These are phyloP conservation scores for Chydorus sphaericus DNA, from an alignment of 2,888 invertebrate genomes.

Conservation along the genomic window DNA sequence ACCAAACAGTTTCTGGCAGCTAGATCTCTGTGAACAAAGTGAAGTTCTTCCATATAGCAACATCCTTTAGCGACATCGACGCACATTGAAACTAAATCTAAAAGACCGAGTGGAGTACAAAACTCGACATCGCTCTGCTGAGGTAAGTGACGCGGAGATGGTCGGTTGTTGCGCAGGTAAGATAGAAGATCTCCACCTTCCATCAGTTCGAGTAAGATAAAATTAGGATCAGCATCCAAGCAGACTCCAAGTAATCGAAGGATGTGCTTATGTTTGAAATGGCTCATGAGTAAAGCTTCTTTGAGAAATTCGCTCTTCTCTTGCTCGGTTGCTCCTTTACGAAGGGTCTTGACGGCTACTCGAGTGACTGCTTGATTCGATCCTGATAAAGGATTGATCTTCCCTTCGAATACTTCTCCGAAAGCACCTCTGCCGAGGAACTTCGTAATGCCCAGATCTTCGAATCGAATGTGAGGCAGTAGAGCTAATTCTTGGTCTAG, in stretches of 20 bases:
- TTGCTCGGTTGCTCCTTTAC: constrained; percentile 77
- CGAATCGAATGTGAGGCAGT: constrained; percentile 70
- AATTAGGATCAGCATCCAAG: constrained; percentile 80
- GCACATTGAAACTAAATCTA: constrained; percentile 81
- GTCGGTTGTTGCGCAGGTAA: constrained; percentile 68
- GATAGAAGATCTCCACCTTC: constrained; percentile 88
- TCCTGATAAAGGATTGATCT: constrained; percentile 49
- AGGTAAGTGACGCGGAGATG: constrained; percentile 33
- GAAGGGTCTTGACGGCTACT: constrained; percentile 89
- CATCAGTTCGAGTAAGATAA: constrained; percentile 94
- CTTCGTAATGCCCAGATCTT: constrained; percentile 70
- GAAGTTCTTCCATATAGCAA: constrained; percentile 88
- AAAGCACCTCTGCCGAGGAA: constrained; percentile 93
- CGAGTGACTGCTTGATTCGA: constrained; percentile 42
- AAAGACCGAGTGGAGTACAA: constrained; percentile 43
- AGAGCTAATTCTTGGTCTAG: constrained; percentile 61
- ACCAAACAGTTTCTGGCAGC: constrained; percentile 94
- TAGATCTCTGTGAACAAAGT: constrained; percentile 91
- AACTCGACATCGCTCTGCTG: background rate
- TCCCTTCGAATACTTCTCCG: constrained; percentile 91
- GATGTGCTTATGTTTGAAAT: constrained; percentile 93
- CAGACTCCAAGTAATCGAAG: constrained; percentile 84
- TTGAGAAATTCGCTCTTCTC: constrained; percentile 88
- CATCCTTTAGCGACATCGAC: constrained; percentile 92
- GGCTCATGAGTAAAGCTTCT: constrained; percentile 93